phyloP scores from a whole-genome alignment of 2,797 vertebrate genomes.

The Karalla daura region DNA sequence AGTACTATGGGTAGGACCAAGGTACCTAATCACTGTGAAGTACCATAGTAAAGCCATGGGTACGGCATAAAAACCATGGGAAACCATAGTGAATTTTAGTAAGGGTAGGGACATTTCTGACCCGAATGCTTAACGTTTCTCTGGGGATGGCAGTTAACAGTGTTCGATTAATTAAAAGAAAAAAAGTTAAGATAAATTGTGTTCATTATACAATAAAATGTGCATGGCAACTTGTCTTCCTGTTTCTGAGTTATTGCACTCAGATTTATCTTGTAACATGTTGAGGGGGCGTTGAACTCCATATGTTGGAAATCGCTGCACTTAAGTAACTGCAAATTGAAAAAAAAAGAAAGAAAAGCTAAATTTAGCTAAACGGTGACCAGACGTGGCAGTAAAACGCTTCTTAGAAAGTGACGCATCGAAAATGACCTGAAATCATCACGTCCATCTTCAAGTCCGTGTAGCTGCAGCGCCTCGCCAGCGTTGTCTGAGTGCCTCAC shows the following conservation, averaged over 20 bases:
- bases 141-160: too few relatives aligned
- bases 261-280: background rate
- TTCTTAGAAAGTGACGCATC: background rate
- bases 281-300: background rate
- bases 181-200: background rate
- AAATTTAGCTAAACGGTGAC: background rate
- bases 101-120: too few relatives aligned
- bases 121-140: too few relatives aligned
- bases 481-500: background rate
- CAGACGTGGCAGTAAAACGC: background rate
- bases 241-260: background rate
- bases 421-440: background rate
- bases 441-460: too few relatives aligned
- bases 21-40: too few relatives aligned
- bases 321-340: background rate
- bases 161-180: too few relatives aligned
- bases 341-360: background rate
- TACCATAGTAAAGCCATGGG: too few relatives aligned
- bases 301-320: background rate
- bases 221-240: too few relatives aligned
- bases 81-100: too few relatives aligned
- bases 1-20: too few relatives aligned
- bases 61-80: too few relatives aligned
- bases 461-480: background rate
- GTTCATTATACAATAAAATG: too few relatives aligned